Conservation (phyloP, 2,888 invertebrate species). For the Arctia plantaginis region DNA sequence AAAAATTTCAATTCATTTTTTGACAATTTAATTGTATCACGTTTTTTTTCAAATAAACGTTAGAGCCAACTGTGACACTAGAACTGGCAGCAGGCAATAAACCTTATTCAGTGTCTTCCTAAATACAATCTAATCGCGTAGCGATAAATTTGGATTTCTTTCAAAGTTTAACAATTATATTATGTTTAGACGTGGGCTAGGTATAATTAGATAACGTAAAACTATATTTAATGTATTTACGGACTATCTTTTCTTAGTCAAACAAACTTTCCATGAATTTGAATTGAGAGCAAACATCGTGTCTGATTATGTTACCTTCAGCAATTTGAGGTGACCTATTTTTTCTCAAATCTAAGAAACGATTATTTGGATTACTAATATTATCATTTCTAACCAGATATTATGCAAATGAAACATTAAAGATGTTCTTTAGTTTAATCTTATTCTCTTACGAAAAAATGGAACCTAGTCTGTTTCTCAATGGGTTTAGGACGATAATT, state of each 20-base stretch:
- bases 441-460: background rate
- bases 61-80: conserved; percentile 24
- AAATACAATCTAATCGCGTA: conserved; percentile 24
- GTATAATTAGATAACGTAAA: conserved; percentile 29
- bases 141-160: conserved; percentile 31
- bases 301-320: conserved; percentile 64
- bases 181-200: conserved; percentile 28
- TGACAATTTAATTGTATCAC: background rate
- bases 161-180: conserved; percentile 21
- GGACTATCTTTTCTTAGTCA: conserved; percentile 18
- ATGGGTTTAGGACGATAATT: conserved; percentile 45
- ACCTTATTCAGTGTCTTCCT: conserved; percentile 22
- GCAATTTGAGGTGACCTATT: conserved; percentile 71
- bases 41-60: conserved; percentile 31
- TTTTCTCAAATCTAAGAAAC: conserved; percentile 32
- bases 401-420: conserved; percentile 28
- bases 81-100: conserved; percentile 27
- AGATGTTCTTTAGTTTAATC: conserved; percentile 19
- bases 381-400: conserved; percentile 26
- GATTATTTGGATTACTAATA: conserved; percentile 28
- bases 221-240: conserved; percentile 26
- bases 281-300: conserved; percentile 56
- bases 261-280: conserved; percentile 58
- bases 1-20: background rate
- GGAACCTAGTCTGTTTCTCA: conserved; percentile 3